Evolutionary conservation across 2,113 vertebrate species (phyloP).

Genomic region (Taurulus bubalis): DNA sequence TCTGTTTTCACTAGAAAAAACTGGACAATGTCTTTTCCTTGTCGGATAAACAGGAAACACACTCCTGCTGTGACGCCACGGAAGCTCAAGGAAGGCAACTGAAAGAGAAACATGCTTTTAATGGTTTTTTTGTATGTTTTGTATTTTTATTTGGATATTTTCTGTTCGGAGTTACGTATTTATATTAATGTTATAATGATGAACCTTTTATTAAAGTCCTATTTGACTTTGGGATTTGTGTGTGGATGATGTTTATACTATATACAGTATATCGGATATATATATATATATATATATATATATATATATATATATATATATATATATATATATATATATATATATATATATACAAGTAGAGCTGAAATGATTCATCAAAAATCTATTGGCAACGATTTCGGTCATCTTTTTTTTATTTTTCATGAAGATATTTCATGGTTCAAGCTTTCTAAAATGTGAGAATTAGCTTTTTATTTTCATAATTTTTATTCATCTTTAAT

Average conservation of each 20-base stretch:
- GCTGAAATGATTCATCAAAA: not conserved
- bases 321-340: too few relatives aligned
- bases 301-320: too few relatives aligned
- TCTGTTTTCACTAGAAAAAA: conserved; percentile 6
- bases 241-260: not conserved
- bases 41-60: conserved; percentile 39
- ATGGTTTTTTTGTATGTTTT: conserved; percentile 75
- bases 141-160: conserved; percentile 70
- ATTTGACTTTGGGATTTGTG: conserved; percentile 57
- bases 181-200: conserved; percentile 71
- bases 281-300: not conserved
- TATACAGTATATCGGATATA: not conserved
- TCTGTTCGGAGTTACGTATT: conserved; percentile 74
- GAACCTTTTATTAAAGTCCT: conserved; percentile 73
- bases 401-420: too few relatives aligned
- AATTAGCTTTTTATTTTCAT: not conserved
- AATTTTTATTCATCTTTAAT: not conserved
- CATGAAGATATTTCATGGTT: not conserved
- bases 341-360: not conserved
- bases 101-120: conserved; percentile 43
- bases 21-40: conserved; percentile 35
- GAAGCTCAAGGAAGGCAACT: conserved; percentile 29
- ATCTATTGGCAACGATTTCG: not conserved
- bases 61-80: conserved; percentile 31
- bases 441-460: not conserved